Conservation (phyloP, 2,888 invertebrate genomes). For the Physocephala rufipes region DNA sequence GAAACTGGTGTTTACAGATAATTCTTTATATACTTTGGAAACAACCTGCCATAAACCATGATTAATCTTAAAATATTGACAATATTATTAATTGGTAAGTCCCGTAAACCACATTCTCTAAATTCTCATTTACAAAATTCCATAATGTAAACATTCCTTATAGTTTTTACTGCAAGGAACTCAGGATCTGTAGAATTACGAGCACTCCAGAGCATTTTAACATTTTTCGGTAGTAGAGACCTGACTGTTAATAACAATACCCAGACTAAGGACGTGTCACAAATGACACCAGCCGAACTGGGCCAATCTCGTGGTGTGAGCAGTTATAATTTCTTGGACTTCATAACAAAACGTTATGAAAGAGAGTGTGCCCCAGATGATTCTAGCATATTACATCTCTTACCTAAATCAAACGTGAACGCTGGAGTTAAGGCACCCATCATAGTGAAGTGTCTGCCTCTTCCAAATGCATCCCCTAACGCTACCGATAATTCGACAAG, state of each 20-base stretch:
- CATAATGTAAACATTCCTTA: background rate
- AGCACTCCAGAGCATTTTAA: constrained; percentile 45
- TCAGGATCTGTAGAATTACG: constrained; percentile 28
- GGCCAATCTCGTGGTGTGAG: constrained; percentile 54
- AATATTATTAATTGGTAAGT: background rate
- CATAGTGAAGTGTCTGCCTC: constrained; percentile 57
- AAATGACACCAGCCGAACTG: constrained; percentile 44
- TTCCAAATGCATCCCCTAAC: background rate
- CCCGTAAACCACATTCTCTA: background rate
- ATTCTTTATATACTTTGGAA: no score
- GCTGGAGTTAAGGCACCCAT: constrained; percentile 55
- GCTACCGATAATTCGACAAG: constrained; percentile 34
- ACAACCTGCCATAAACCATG: background rate
- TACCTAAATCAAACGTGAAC: constrained; percentile 42
- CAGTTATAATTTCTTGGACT: constrained; percentile 56
- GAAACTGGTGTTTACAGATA: no score
- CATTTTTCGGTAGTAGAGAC: constrained; percentile 44
- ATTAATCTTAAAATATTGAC: background rate
- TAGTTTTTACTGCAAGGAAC: constrained; percentile 38
- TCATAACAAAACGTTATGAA: constrained; percentile 52
- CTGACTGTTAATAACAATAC: constrained; percentile 14
- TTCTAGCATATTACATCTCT: constrained; percentile 54
- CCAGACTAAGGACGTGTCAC: constrained; percentile 45
- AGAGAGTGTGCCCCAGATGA: constrained; percentile 55
- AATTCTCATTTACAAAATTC: background rate